Percentiles rank a stretch among this genome's conserved stretches.
Evolutionary conservation across 2,797 vertebrate species (phyloP).

Genomic region (Echeneis naucrates): DNA sequence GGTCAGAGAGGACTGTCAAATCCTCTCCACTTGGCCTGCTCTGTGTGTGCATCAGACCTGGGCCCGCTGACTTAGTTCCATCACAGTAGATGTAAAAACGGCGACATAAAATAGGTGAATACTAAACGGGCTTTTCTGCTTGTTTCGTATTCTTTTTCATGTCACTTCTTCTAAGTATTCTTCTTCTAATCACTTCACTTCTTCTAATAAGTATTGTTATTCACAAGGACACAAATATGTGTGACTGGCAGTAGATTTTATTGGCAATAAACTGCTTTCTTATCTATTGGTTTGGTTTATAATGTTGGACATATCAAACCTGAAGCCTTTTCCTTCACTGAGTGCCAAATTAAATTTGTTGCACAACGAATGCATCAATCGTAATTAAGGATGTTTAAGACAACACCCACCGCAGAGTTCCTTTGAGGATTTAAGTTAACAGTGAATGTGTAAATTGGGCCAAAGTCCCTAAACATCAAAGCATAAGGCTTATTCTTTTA

Average conservation of each 20-base stretch:
- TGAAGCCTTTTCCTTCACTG: no score
- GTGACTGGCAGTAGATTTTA: conserved; percentile 1
- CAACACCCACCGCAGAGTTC: background rate
- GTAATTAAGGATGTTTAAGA: no score
- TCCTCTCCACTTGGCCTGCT: conserved; percentile 67
- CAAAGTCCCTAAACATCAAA: background rate
- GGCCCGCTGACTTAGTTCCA: conserved; percentile 78
- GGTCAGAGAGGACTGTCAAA: conserved; percentile 77
- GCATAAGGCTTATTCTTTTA: background rate
- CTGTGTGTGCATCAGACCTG: conserved; percentile 75
- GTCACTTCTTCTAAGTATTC: conserved; percentile 12
- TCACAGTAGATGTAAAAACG: conserved; percentile 61
- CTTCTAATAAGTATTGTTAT: conserved; percentile 13
- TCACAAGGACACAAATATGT: conserved; percentile 15
- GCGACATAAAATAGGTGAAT: conserved; percentile 56
- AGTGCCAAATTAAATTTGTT: no score
- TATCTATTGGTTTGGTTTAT: background rate
- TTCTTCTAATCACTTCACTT: no score
- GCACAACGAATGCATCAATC: no score
- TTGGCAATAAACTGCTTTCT: background rate
- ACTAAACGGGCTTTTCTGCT: conserved; percentile 36
- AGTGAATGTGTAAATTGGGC: background rate
- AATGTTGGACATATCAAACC: no score
- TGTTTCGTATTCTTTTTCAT: conserved; percentile 24
- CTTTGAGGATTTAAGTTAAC: background rate